Conservation (phyloP, 1,140 invertebrate genomes). For the Antheraea mylitta region DNA sequence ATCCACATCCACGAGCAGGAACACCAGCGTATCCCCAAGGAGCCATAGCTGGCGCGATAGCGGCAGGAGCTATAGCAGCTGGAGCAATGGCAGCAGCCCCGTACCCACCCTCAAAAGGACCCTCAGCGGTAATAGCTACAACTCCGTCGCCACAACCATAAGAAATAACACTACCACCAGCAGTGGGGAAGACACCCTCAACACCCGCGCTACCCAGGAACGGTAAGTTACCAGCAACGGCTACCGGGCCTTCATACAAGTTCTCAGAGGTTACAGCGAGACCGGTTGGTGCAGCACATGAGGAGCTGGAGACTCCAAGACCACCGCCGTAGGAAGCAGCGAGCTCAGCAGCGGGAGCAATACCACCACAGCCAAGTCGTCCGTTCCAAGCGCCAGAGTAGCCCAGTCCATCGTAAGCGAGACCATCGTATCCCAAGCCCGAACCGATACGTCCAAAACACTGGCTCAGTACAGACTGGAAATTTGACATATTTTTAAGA, state of each 20-base stretch:
- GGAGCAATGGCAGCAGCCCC: slow-evolving; percentile 1
- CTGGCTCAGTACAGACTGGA: background rate
- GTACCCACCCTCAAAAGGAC: background rate
- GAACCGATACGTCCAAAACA: background rate
- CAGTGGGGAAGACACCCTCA: slow-evolving; percentile 25
- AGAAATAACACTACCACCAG: slow-evolving; percentile 24
- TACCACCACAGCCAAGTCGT: background rate
- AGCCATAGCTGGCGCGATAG: slow-evolving; percentile 2
- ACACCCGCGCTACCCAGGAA: slow-evolving; percentile 42
- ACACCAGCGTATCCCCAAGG: background rate
- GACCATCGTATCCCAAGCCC: background rate
- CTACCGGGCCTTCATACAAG: slow-evolving; percentile 17
- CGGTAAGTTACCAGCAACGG: background rate
- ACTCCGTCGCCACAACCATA: slow-evolving; percentile 25
- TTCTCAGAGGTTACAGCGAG: slow-evolving; percentile 21
- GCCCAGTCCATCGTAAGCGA: background rate
- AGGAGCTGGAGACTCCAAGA: background rate
- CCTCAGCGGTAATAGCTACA: slow-evolving; percentile 17
- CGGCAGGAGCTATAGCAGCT: background rate
- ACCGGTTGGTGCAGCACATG: slow-evolving; percentile 15
- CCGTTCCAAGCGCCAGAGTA: background rate
- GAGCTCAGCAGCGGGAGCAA: too few species aligned
- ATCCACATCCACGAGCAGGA: background rate
- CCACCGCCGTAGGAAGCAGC: too few species aligned
- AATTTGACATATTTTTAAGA: background rate